Percentiles rank a stretch among this genome's conserved stretches.
phyloP scores from a whole-genome alignment of 2,113 vertebrate species.

The rat (Rattus norvegicus) region GRCr8 NC_086027.1:49729001-49729500 shows the following conservation, averaged over 20 bases:
- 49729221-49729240: background rate
- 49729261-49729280: background rate
- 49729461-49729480: background rate
- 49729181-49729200: background rate
- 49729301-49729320: background rate
- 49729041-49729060: too few relatives aligned
- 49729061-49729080: accelerated
- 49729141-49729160: background rate
- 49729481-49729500: background rate
- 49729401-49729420: background rate
- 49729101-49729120: background rate
- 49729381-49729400: background rate
- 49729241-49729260: background rate
- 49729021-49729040: too few relatives aligned
- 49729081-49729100: background rate
- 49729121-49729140: background rate
- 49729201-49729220: background rate
- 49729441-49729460: accelerated
- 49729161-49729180: background rate
- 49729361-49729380: background rate
- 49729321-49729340: background rate
- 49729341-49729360: background rate
- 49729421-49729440: background rate
- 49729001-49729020: background rate
- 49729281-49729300: background rate